Evolutionary conservation across 2,797 vertebrate species (phyloP), one percentile per base, ranked within the genome.

Genomic region (Spinus olivaceus): DNA sequence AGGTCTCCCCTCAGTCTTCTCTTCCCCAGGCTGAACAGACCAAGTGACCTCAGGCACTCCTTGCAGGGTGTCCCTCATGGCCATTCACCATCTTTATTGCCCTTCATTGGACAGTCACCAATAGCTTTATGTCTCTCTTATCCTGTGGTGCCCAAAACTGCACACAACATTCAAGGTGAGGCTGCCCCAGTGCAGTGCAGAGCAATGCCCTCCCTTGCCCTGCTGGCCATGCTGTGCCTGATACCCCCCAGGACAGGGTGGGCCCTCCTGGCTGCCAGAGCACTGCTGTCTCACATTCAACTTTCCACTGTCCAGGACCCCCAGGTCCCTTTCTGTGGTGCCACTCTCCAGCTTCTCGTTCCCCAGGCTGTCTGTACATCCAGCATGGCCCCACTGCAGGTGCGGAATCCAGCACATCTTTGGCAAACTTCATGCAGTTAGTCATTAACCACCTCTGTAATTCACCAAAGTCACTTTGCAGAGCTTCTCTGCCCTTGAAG

Each of bases 101-200:
- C 32, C 46, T 59, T 46, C 46, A 28, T 1, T 35, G 65, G 10
- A 32, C 18, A 25, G 11, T 27, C 9, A 41, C 9, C 17, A 59
- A 9, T 2, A 24, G 15, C 11, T 71, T 65, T 17, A 41, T 20
- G 12, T 14, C 19, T 27, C 12, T 70, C 21, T 39, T 16, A 16
- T 3, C 21, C 18, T 71, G 8, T 8, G 6, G n/a, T 19, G 7
- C 6, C 51, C 24, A 17, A 35, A 53, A 41, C 10, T 12, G 1
- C 21, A 0, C 42, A 1, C 37, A 57, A 0, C 0, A 18, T 0
- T 6, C 4, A 0, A 54, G 49, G 21, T 23, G 80, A 59, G 51
- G 22, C 37, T 0, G 0, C 39, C 3, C 37, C 33, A 65, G 6
- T 0, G 1, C 80, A 46, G 57, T 14, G 57, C 37, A 64, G 37